Percentiles rank a stretch among this genome's conserved stretches.
These are phyloP conservation scores for Odobenus rosmarus DNA, from an alignment of 2,113 vertebrate genomes.

Conservation along the genomic window DNA sequence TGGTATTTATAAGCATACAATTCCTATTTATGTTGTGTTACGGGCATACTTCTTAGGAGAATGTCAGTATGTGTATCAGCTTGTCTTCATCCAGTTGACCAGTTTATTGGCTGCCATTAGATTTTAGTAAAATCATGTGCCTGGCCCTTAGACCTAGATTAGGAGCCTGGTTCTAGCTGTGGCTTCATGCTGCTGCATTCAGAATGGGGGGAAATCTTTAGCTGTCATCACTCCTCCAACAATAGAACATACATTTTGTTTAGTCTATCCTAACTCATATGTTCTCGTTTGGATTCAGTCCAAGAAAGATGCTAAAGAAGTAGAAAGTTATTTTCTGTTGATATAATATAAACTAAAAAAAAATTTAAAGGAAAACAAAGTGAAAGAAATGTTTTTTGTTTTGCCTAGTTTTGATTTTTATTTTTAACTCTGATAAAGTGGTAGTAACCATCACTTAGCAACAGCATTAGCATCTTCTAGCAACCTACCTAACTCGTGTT, in stretches of 20 bases:
- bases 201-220: neutral
- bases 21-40: neutral
- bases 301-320: constrained; percentile 35
- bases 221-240: neutral
- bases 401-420: constrained; percentile 43
- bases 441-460: constrained; percentile 16
- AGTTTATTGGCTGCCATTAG: neutral
- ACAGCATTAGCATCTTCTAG: constrained; percentile 18
- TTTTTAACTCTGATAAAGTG: constrained; percentile 46
- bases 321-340: constrained; percentile 10
- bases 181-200: neutral
- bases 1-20: constrained; percentile 21
- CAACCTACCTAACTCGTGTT: neutral
- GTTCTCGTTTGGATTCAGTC: neutral
- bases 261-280: neutral
- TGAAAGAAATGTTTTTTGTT: neutral
- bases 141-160: neutral
- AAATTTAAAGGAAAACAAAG: constrained; percentile 23
- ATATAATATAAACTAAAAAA: neutral
- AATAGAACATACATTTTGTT: neutral
- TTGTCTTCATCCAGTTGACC: neutral
- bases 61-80: neutral
- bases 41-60: neutral
- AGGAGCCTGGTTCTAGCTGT: neutral
- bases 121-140: neutral